These are phyloP conservation scores for Halocynthia aurantium DNA, from an alignment of 23 tunicate species.

Conservation along the genomic window DNA sequence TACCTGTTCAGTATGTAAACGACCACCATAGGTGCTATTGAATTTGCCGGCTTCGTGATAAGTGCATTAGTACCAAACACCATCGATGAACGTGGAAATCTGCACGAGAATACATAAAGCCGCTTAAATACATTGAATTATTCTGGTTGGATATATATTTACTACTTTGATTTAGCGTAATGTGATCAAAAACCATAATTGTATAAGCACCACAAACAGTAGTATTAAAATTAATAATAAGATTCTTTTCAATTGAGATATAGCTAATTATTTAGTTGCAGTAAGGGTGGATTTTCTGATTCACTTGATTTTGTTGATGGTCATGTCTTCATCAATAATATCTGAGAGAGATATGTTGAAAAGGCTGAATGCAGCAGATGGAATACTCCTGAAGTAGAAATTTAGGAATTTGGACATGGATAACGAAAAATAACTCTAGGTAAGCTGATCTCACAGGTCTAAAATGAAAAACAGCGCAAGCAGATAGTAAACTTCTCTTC, in stretches of 20 bases:
- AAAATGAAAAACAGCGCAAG: conserved; percentile 62
- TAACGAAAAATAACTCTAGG: neutral
- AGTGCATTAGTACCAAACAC: conserved; percentile 77
- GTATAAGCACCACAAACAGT: too few species aligned
- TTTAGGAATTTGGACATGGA: neutral
- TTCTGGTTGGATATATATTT: too few species aligned
- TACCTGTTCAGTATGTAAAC: conserved; percentile 77
- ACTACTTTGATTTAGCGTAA: too few species aligned
- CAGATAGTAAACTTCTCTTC: conserved; percentile 26
- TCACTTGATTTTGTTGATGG: conserved; percentile 47
- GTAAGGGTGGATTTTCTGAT: neutral
- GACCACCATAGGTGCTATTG: conserved; percentile 87
- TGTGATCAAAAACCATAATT: too few species aligned
- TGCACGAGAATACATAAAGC: neutral
- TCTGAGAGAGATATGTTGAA: conserved; percentile 72
- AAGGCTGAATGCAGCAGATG: conserved; percentile 64
- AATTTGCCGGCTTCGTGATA: conserved; percentile 92
- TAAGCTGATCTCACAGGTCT: conserved; percentile 48
- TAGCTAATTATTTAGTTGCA: neutral
- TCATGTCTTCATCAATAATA: conserved; percentile 76
- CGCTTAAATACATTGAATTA: too few species aligned
- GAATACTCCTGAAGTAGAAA: conserved; percentile 45
- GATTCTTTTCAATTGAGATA: neutral
- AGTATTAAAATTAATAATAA: neutral
- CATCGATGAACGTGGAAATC: conserved; percentile 64